These are phyloP conservation scores for Gasteruption jaculator DNA, from an alignment of 2,888 invertebrate genomes.

Conservation along the genomic window DNA sequence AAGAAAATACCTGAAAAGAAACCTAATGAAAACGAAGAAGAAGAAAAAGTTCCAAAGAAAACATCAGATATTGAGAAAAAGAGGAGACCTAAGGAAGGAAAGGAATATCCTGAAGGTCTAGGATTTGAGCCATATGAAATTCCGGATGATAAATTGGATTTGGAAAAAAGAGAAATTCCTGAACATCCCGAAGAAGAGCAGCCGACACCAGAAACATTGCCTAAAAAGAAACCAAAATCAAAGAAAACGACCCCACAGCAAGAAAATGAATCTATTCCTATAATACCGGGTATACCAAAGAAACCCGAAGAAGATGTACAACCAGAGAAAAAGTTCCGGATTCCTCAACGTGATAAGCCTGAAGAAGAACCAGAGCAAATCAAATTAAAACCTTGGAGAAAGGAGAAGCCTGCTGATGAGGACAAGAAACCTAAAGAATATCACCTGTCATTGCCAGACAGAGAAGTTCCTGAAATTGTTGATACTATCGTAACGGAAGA, in stretches of 20 bases:
- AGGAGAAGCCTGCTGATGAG: slow-evolving; percentile 28
- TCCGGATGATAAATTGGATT: slow-evolving; percentile 44
- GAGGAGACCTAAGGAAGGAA: slow-evolving; percentile 23
- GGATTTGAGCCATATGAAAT: slow-evolving; percentile 48
- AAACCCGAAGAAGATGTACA: slow-evolving; percentile 26
- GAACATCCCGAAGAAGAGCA: slow-evolving; percentile 22
- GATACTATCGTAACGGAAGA: slow-evolving; percentile 24
- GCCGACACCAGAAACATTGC: slow-evolving; percentile 14
- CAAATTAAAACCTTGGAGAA: slow-evolving; percentile 34
- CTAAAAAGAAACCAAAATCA: slow-evolving; percentile 35
- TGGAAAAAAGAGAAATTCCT: slow-evolving; percentile 27
- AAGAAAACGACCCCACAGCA: slow-evolving; percentile 32
- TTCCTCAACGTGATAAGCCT: slow-evolving; percentile 43
- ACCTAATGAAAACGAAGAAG: slow-evolving; percentile 36
- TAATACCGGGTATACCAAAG: slow-evolving; percentile 26
- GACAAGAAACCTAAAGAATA: slow-evolving; percentile 20
- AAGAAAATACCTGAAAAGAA: slow-evolving; percentile 54
- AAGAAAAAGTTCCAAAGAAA: slow-evolving; percentile 27
- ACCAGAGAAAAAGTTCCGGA: slow-evolving; percentile 29
- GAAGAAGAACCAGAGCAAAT: slow-evolving; percentile 31
- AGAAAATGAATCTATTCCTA: slow-evolving; percentile 20
- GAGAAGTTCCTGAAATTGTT: slow-evolving; percentile 20
- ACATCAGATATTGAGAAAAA: slow-evolving; percentile 37
- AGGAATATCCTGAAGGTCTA: slow-evolving; percentile 40
- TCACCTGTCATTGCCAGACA: slow-evolving; percentile 20